Evolutionary conservation across 2,888 invertebrate species (phyloP), one percentile per base, ranked within the genome.

Genomic region (Sinopyrophorus schimmeli): DNA sequence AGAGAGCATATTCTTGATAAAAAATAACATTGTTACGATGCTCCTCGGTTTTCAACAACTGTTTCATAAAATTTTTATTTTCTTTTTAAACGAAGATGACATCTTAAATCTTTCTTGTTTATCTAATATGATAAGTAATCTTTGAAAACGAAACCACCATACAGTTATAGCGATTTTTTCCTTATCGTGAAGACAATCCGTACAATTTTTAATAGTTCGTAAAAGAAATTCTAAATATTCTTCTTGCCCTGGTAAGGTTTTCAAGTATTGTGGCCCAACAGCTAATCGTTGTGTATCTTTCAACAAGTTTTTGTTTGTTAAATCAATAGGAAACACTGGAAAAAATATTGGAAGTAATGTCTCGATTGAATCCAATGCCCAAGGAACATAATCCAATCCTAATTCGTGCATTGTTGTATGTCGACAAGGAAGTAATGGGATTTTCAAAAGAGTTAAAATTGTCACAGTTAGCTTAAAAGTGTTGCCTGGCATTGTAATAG

Each of bases 131-230:
- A 80, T 64, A 1, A 81, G 63, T 32, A 82, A 62, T 15, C 81
- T 74, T 64, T 83, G 80, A 58, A 84, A 82, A 47, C 80, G 73
- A 23, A 84, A 71, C 81, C 82, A 84, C 76, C 84, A 78, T 5
- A 83, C 60, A n/a, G 78, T 74, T 43, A 83, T 74, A 4, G 80
- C 76, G 1, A 76, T 77, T 53, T 74, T 68, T 57, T 81, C 78
- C n/a, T 72, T 64, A 3, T 66, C 63, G 20, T 63, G 64, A 49
- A 80, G 74, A 60, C 74, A 76, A 37, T 77, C 75, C 9, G 78
- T 75, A 52, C 79, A 78, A 26, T 74, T 74, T 41, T 74, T 68
- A 62, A 84, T 76, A 20, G 78, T 66, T 9, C 74, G 70, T 12
- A 77, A 67, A 1, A 83, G 62, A 57, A 81, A 80, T 27, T 77